A percentile compares a stretch with the other conserved stretches of the same genome.
These are phyloP conservation scores for Diaphora mendica DNA, from an alignment of 2,888 invertebrate species.

Conservation along the genomic window DNA sequence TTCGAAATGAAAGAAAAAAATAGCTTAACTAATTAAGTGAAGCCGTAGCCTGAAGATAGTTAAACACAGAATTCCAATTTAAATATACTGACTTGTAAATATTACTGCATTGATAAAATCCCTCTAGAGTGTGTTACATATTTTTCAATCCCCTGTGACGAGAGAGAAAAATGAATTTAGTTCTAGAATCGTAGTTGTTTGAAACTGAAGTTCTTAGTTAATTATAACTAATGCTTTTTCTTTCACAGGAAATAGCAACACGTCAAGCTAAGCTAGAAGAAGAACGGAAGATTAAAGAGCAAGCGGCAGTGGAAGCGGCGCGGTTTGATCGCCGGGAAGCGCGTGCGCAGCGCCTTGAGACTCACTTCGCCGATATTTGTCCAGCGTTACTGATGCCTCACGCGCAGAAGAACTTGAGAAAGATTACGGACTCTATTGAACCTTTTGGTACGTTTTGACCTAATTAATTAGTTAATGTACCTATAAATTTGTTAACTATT, in stretches of 20 bases:
- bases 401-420: constrained; percentile 78
- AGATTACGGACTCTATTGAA: constrained; percentile 74
- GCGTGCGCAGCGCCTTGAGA: constrained; percentile 82
- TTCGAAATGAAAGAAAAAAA: too few relatives aligned
- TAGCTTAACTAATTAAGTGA: too few relatives aligned
- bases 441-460: constrained; percentile 61
- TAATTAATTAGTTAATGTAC: neutral
- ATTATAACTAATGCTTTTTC: too few relatives aligned
- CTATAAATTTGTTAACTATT: neutral
- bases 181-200: too few relatives aligned
- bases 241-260: constrained; percentile 67
- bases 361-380: constrained; percentile 81
- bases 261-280: constrained; percentile 64
- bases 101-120: too few relatives aligned
- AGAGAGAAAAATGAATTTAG: too few relatives aligned
- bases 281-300: constrained; percentile 68
- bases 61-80: too few relatives aligned
- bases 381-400: constrained; percentile 84
- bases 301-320: constrained; percentile 77
- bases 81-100: too few relatives aligned
- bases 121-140: too few relatives aligned
- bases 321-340: constrained; percentile 80
- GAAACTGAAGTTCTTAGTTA: too few relatives aligned
- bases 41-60: too few relatives aligned
- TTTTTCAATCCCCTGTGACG: too few relatives aligned